Base-by-base conservation (phyloP, 1,140 invertebrate species). In the Saccostrea echinata region DNA sequence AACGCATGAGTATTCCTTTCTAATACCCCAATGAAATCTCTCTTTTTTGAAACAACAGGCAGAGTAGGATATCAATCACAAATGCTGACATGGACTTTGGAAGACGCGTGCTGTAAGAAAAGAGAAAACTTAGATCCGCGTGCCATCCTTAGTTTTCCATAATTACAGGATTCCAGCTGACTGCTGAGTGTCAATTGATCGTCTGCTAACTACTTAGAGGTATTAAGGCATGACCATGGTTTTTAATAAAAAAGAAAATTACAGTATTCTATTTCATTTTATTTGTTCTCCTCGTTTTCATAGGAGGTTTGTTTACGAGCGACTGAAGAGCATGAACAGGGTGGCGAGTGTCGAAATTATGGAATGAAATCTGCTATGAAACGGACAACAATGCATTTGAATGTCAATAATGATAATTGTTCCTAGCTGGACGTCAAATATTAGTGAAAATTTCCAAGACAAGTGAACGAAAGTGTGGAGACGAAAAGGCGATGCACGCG, bases 231-330 rank as follows among this genome's bases (percentile, higher is more conserved):
- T 84, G 52, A 35, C 83, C 43, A 35, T 35, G 53, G 11, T 83
- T 83, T 83, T 51, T 53, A n/a, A 83, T 30, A 52, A 82, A 71
- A 84, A 83, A 84, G 53, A 51, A 86, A 89, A 89, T 87, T 61
- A 87, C n/a, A 86, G 85, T 82, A 84, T 89, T 81, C 52, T 80
- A 84, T 89, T 87, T 89, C 88, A 89, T 86, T 86, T 89, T 27
- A 83, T 89, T 89, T 89, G 85, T 71, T 81, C 30, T 51, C 71
- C 33, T 81, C 80, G 52, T 84, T 86, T 82, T 53, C 30, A 86
- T 85, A 83, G 88, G 82, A 76, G 85, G 85, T 52, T 71, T 27
- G 68, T 84, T 86, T 68, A 84, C 80, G 68, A 76, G 68, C 68
- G 68, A 30, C 27, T 33, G 68, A 33, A 76, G 68, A 76, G 6